Conservation (phyloP, 2,888 invertebrate species). For the Microctonus aethiopoides region DNA sequence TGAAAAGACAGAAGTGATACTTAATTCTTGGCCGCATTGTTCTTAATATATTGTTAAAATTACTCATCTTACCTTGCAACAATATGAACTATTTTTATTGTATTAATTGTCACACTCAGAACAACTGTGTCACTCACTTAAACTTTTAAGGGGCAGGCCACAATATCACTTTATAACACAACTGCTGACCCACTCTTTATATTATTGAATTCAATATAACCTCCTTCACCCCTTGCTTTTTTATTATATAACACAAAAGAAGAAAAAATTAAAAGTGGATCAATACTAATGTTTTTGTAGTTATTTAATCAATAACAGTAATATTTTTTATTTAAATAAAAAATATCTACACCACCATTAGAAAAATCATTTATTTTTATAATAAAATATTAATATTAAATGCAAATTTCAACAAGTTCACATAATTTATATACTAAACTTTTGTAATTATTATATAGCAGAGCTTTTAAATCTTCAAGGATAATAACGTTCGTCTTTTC, state of each 20-base stretch:
- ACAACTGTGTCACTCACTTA: background rate
- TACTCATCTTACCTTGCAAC: too few species aligned
- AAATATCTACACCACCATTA: too few species aligned
- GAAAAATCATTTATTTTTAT: background rate
- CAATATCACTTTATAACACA: background rate
- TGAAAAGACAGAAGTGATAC: background rate
- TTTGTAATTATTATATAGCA: conserved; percentile 42
- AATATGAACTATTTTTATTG: background rate
- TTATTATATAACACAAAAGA: background rate
- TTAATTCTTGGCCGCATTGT: background rate
- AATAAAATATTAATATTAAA: conserved; percentile 33
- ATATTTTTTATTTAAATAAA: background rate
- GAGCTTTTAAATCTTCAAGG: conserved; percentile 36
- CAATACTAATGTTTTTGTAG: too few species aligned
- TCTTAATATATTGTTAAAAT: background rate
- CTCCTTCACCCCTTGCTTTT: background rate
- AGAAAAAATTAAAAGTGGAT: background rate
- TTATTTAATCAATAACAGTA: background rate
- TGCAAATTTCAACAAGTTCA: conserved; percentile 34
- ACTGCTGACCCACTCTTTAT: background rate
- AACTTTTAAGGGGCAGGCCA: background rate
- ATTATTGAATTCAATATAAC: background rate
- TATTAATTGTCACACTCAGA: too few species aligned
- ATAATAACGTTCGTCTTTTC: conserved; percentile 38
- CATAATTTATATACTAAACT: conserved; percentile 38